Evolutionary conservation across 2,888 invertebrate genomes (phyloP), one percentile per base, ranked within the genome.

Genomic region (Ptilodon capucinus): DNA sequence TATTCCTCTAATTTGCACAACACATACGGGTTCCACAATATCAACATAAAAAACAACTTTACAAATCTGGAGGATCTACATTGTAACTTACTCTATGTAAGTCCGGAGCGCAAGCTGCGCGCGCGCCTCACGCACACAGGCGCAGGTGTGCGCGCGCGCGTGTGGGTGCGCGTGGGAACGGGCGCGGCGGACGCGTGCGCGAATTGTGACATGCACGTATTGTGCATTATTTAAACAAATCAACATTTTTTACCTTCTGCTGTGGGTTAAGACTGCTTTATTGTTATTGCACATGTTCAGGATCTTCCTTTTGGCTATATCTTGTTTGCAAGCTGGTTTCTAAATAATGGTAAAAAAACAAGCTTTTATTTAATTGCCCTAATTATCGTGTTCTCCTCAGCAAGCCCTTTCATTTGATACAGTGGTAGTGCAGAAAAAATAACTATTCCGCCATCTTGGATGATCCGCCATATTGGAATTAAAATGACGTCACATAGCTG

Each of bases 131-230:
- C 79, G 56, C 79, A 76, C 74, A 75, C 71, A 39, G 45, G 13
- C 38, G 35, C 42, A 32, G 48, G 4, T 30, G 42, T 19, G 49
- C 39, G 47, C 48, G 58, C 44, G 69, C 53, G 54, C 68, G 78
- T 77, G 81, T 80, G 86, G 64, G 84, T 73, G 81, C 73, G 84
- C 88, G 89, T 88, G 88, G 87, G 89, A 87, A 87, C 86, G 85
- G 74, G 73, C 76, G 78, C 75, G 79, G 71, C 77, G 76, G 81
- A 85, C 86, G 88, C 88, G 87, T 87, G 86, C 79, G 84, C 81
- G 68, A 78, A 77, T 83, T 85, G 84, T 79, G 82, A 84, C 85
- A 82, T 80, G 79, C 78, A 73, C 76, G 73, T 79, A 84, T 81
- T 82, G 81, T 85, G 79, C 78, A 81, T 81, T 84, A 83, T 84